These are phyloP conservation scores for Brachyhypopomus gauderio DNA, from an alignment of 2,113 vertebrate genomes.

Conservation along the genomic window DNA sequence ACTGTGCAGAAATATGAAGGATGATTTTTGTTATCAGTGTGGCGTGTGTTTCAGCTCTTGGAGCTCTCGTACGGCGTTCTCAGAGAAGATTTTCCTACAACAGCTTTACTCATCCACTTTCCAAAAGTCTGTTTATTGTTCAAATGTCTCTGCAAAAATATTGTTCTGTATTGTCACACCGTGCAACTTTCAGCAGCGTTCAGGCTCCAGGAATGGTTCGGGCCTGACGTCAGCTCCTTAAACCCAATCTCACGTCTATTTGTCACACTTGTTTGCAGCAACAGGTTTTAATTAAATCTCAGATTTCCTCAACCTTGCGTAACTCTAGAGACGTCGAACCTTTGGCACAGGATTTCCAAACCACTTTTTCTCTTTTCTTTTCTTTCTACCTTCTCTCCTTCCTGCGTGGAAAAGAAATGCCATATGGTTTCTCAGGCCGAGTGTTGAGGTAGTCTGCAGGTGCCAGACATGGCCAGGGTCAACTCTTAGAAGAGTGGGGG, in stretches of 20 bases:
- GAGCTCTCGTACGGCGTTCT: not conserved
- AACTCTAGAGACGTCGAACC: slow-evolving; percentile 13
- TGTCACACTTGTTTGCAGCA: slow-evolving; percentile 22
- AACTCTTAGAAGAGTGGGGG: slow-evolving; percentile 25
- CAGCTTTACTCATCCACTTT: not conserved
- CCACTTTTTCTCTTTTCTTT: not conserved
- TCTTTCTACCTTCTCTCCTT: not conserved
- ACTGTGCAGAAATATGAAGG: not conserved
- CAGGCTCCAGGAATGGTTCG: slow-evolving; percentile 31
- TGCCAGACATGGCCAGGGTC: slow-evolving; percentile 22
- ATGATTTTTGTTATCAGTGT: not conserved
- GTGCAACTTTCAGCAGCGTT: not conserved
- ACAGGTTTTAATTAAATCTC: slow-evolving; percentile 44
- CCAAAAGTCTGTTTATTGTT: slow-evolving; percentile 38
- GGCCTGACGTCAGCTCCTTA: slow-evolving; percentile 18
- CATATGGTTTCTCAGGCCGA: slow-evolving; percentile 48
- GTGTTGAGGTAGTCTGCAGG: slow-evolving; percentile 4
- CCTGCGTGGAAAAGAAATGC: slow-evolving; percentile 38
- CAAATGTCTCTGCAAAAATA: slow-evolving; percentile 11
- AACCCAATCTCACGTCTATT: not conserved
- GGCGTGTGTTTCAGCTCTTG: not conserved
- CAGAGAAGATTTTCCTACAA: not conserved
- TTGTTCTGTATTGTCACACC: slow-evolving; percentile 4
- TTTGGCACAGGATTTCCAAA: not conserved
- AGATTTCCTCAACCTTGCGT: slow-evolving; percentile 38